A percentile compares a stretch with the other conserved stretches of the same genome.
Conservation (phyloP, 1,140 invertebrate species). For the Penaeus chinensis region DNA sequence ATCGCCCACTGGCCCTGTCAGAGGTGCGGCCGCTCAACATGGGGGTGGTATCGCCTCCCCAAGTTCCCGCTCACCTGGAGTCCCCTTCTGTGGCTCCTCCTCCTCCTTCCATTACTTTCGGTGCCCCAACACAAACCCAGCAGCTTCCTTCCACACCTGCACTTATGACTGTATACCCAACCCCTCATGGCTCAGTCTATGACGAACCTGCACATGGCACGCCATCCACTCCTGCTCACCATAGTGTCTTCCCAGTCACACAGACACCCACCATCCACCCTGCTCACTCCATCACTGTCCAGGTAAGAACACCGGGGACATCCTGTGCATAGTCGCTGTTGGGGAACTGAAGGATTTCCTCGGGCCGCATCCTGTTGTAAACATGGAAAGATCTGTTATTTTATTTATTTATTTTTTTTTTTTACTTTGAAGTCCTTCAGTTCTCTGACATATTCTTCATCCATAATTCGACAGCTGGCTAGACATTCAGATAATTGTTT, state of each 20-base stretch:
- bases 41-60: slow-evolving; percentile 17
- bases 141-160: slow-evolving; percentile 30
- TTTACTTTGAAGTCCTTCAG: not conserved
- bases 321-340: not conserved
- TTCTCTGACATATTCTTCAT: not conserved
- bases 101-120: slow-evolving; percentile 34
- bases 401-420: not conserved
- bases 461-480: not conserved
- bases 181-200: slow-evolving; percentile 25
- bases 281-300: slow-evolving; percentile 63
- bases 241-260: slow-evolving; percentile 31
- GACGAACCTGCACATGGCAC: slow-evolving; percentile 6
- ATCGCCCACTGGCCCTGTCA: slow-evolving; percentile 45
- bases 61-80: slow-evolving; percentile 19
- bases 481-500: no score
- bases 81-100: slow-evolving; percentile 30
- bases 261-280: slow-evolving; percentile 61
- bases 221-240: slow-evolving; percentile 40
- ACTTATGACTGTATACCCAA: slow-evolving; percentile 24
- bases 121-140: slow-evolving; percentile 11
- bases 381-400: not conserved
- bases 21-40: slow-evolving; percentile 51
- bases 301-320: slow-evolving; percentile 47
- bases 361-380: not conserved
- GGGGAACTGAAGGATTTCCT: not conserved